Percentiles rank a stretch among this genome's conserved stretches.
These are phyloP conservation scores for Podilymbus podiceps DNA, from an alignment of 2,113 vertebrate species.

Conservation along the genomic window DNA sequence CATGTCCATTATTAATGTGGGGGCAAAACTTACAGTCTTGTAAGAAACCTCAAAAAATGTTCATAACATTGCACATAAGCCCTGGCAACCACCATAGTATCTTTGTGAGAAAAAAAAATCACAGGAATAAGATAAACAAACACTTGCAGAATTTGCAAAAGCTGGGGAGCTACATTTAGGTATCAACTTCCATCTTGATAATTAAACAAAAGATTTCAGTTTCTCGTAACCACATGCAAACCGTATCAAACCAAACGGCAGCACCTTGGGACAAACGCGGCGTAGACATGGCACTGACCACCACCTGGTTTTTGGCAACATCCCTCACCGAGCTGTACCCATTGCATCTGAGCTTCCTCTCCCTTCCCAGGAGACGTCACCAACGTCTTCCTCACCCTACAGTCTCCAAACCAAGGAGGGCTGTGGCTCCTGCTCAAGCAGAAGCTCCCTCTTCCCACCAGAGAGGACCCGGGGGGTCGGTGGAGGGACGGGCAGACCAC, in stretches of 20 bases:
- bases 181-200: neutral
- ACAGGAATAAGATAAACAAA: neutral
- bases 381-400: neutral
- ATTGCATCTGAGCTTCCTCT: rapidly evolving
- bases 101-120: neutral
- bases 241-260: neutral
- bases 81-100: neutral
- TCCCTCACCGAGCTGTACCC: rapidly evolving
- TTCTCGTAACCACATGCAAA: neutral
- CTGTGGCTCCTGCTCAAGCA: neutral
- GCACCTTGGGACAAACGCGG: neutral
- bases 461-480: rapidly evolving
- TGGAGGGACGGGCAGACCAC: neutral
- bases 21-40: neutral
- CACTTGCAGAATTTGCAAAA: neutral
- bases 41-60: neutral
- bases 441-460: rapidly evolving
- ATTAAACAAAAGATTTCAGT: neutral
- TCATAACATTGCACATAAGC: neutral
- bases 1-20: rapidly evolving
- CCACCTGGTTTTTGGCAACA: rapidly evolving
- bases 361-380: neutral
- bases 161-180: neutral
- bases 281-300: neutral
- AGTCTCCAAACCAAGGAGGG: rapidly evolving